Percentiles rank a stretch among this genome's conserved stretches.
These are phyloP conservation scores for Harpalus rubripes DNA, from an alignment of 2,888 invertebrate species.

Conservation along the genomic window DNA sequence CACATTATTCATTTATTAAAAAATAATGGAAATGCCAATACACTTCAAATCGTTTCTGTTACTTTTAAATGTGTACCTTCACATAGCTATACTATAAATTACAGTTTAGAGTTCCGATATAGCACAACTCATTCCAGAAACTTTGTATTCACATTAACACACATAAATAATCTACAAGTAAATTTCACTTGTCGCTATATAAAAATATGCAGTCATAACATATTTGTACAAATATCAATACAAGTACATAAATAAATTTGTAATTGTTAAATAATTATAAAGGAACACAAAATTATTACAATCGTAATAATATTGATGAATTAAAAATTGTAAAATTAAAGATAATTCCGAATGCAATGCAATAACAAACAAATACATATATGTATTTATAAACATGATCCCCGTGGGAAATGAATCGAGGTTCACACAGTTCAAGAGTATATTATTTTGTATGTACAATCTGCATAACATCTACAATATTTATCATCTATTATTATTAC, in stretches of 20 bases:
- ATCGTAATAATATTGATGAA: neutral
- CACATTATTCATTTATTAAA: slow-evolving; percentile 65
- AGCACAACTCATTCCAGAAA: slow-evolving; percentile 53
- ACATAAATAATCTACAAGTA: slow-evolving; percentile 56
- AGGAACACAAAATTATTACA: slow-evolving; percentile 11
- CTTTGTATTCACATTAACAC: slow-evolving; percentile 63
- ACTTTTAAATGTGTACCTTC: slow-evolving; percentile 54
- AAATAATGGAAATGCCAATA: slow-evolving; percentile 65
- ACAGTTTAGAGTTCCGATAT: slow-evolving; percentile 57
- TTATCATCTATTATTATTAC: slow-evolving; percentile 55
- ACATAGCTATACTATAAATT: slow-evolving; percentile 62
- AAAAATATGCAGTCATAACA: slow-evolving; percentile 63
- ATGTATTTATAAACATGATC: slow-evolving; percentile 49
- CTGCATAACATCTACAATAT: slow-evolving; percentile 66
- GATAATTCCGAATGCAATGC: slow-evolving; percentile 36
- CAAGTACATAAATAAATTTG: slow-evolving; percentile 29
- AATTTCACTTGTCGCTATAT: slow-evolving; percentile 58
- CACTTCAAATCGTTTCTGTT: slow-evolving; percentile 61
- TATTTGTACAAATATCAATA: slow-evolving; percentile 56
- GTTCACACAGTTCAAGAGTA: slow-evolving; percentile 65
- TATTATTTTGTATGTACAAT: slow-evolving; percentile 66
- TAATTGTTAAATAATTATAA: slow-evolving; percentile 1
- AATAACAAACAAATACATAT: slow-evolving; percentile 51
- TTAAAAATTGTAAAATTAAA: slow-evolving; percentile 11
- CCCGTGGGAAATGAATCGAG: slow-evolving; percentile 57